Base-by-base conservation (phyloP, 2,888 invertebrate species). In the Monoplex corrugatus region DNA sequence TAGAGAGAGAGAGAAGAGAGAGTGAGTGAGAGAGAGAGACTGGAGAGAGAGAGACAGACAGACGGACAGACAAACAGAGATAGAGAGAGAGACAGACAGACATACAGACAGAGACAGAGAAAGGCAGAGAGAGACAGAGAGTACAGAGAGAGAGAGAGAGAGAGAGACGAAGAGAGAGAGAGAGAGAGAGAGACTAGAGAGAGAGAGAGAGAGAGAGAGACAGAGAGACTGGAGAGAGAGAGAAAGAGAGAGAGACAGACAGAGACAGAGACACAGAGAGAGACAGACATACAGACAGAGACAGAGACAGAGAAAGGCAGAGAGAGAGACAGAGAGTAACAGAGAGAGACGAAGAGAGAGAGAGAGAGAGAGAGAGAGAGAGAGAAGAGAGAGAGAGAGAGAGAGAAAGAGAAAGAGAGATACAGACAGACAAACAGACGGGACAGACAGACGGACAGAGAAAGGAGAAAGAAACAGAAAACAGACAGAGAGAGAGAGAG, bases 311-410 rank as follows among this genome's bases (percentile, higher is more conserved):
- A 32, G 32, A 32, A 28, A 87, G 78, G 35, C 28, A 78, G 38
- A 45, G 78, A n/a, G 35, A 44, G 45, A 50, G 78, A 44, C 38
- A 57, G 45, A 44, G 3, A 85, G 68, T 13, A 40, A 43, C 6
- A 68, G 82, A n/a, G 50, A 63, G 32, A 63, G 32, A 1, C 44
- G 43, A 10, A 44, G 50, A 23, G 32, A 44, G 23, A 88, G 35
- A 0, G 43, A 35, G n/a, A 63, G 40, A 57, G 40, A n/a, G 32
- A 72, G 19, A 38, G 32, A 72, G 68, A 43, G n/a, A 40, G 16
- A 10, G 19, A n/a, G 78, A 28, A 87, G 68, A 87, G 43, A 87
- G 38, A 87, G 45, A 72, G 87, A 87, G 38, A 72, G 87, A 75
- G 72, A 72, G 44, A 72, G 72, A 43, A 43, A 40, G 40, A 40